Evolutionary conservation across 1,140 invertebrate species (phyloP).

Genomic region (Lutraria rhynchaena): DNA sequence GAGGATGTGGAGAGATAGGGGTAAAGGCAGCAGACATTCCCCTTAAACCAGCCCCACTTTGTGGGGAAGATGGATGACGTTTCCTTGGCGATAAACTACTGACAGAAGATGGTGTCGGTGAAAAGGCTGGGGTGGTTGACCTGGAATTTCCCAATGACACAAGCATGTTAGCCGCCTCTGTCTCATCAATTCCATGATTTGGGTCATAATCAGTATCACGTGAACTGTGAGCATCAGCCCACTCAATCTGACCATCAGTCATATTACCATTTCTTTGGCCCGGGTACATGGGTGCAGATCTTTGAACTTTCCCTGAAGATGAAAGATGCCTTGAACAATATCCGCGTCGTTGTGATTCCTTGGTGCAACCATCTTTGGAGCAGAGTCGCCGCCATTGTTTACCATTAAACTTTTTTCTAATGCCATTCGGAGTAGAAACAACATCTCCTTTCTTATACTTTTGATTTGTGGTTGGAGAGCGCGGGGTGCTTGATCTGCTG

Average conservation of each 20-base stretch:
- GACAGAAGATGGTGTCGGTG: constrained; percentile 84
- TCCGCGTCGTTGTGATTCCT: constrained; percentile 98
- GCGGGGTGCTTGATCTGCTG: constrained; percentile 79
- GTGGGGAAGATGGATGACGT: constrained; percentile 67
- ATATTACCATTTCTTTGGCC: constrained; percentile 78
- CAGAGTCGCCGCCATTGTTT: constrained; percentile 99
- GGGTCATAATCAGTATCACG: constrained; percentile 62
- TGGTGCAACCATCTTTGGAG: constrained; percentile 97
- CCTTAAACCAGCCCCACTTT: constrained; percentile 57
- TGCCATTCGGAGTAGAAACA: constrained; percentile 96
- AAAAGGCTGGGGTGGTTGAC: constrained; percentile 85
- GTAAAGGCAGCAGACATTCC: constrained; percentile 75
- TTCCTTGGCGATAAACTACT: constrained; percentile 59
- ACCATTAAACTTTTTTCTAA: constrained; percentile 99
- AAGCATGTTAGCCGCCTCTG: constrained; percentile 97
- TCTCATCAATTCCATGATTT: constrained; percentile 92
- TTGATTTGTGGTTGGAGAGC: constrained; percentile 87
- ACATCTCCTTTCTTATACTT: constrained; percentile 99
- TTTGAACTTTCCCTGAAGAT: constrained; percentile 87
- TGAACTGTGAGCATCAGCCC: constrained; percentile 87
- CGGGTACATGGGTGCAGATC: constrained; percentile 71
- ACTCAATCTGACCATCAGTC: constrained; percentile 86
- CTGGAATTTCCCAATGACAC: constrained; percentile 95
- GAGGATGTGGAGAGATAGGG: constrained; percentile 80
- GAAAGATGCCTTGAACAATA: constrained; percentile 98